Evolutionary conservation across 2,888 invertebrate species (phyloP).

Genomic region (Hipparchia sbordonii): DNA sequence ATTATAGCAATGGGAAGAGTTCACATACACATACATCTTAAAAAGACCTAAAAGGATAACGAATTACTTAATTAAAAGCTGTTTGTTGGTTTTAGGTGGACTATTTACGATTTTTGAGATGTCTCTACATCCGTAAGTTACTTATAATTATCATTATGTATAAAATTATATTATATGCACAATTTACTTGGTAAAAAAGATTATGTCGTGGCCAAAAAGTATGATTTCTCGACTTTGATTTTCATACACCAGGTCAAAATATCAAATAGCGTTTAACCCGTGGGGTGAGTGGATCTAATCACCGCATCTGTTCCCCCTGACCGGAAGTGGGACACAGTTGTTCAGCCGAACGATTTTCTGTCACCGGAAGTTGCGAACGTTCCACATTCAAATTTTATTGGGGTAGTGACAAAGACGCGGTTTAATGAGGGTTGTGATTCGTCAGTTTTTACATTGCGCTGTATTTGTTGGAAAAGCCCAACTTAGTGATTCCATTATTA

Average conservation of each 20-base stretch:
- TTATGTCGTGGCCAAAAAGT: background rate
- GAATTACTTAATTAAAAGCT: too few species aligned
- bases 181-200: background rate
- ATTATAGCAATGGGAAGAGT: too few species aligned
- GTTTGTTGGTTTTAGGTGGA: too few species aligned
- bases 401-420: constrained; percentile 67
- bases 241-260: constrained; percentile 45
- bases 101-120: too few species aligned
- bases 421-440: constrained; percentile 57
- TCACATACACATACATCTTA: too few species aligned
- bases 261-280: constrained; percentile 70
- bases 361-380: constrained; percentile 79
- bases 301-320: constrained; percentile 79
- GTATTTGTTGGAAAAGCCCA: constrained; percentile 10
- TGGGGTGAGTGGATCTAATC: constrained; percentile 75
- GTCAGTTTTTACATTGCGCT: constrained; percentile 33
- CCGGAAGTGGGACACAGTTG: constrained; percentile 80
- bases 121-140: too few species aligned
- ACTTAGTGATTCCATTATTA: background rate
- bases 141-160: too few species aligned
- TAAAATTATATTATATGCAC: too few species aligned
- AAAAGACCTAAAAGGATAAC: too few species aligned
- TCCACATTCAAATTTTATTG: constrained; percentile 80
- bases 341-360: constrained; percentile 79
- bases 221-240: constrained; percentile 11